Evolutionary conservation across 2,113 vertebrate genomes (phyloP), one percentile per base, ranked within the genome.

Genomic region (Lipotes vexillifer): DNA sequence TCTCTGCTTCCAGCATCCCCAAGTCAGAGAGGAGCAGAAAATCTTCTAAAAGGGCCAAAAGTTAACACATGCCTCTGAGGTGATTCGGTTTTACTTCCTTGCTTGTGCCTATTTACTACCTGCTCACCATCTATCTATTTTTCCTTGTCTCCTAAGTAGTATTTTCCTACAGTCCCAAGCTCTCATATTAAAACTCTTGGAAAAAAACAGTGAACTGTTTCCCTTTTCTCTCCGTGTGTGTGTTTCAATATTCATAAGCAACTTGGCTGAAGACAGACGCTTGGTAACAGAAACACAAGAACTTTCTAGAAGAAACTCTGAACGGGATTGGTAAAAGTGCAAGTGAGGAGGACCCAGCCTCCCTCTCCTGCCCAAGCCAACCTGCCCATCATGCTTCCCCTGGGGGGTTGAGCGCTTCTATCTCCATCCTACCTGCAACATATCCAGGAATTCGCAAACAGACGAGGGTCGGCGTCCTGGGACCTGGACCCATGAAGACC

Each of bases 251-350:
- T 72, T 65, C 38, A 82, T 17, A n/a, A 95, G 68, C 5, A 11
- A 92, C 23, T 88, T 95, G 63, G 84, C 52, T 69, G 61, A 83
- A 66, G 90, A 96, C 6, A 68, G 41, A 96, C n/a, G 92, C 13
- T 82, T 74, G 49, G 33, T 87, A 80, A 95, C 36, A 95, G 74
- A 89, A 97, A 61, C 68, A 23, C 2, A 46, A 82, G 71, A 77
- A 72, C 52, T 85, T 93, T 78, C 57, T 59, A 68, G 52, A 94
- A 95, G 55, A 93, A 91, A 15, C 44, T 31, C 31, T 13, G 2
- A 92, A 85, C 38, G 49, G 33, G 2, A 27, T 3, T 49, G 12
- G 52, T 5, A 72, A 81, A 92, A 74, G 46, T 25, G 3, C 44
- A 36, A 63, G 52, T 0, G 6, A 75, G 27, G n/a, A 5, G 2